These are phyloP conservation scores for Macrostomum lignano DNA, from an alignment of 1,140 invertebrate species.

Conservation along the genomic window DNA sequence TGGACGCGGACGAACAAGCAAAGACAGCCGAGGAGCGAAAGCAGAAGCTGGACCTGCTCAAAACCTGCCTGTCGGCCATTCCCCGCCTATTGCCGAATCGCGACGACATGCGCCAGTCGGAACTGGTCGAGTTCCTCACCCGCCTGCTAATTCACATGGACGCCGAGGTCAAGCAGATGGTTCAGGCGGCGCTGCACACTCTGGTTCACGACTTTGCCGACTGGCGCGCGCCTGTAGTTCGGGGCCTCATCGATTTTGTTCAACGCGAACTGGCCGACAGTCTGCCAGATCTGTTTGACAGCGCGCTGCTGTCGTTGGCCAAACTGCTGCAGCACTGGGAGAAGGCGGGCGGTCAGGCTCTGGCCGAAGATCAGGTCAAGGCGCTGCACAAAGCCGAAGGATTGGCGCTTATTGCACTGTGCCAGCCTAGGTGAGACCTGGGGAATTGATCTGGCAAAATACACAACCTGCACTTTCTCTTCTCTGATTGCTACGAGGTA, in stretches of 20 bases:
- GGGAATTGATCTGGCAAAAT: too few species aligned
- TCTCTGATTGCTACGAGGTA: too few species aligned
- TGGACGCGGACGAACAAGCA: too few species aligned
- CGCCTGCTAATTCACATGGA: conserved; percentile 53
- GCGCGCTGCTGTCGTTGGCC: conserved; percentile 63
- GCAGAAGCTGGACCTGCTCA: conserved; percentile 78
- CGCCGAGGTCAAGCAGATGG: conserved; percentile 38
- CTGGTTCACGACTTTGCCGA: conserved; percentile 76
- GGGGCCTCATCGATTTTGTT: conserved; percentile 69
- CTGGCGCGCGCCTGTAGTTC: conserved; percentile 79
- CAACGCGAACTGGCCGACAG: conserved; percentile 66
- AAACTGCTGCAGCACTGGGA: conserved; percentile 73
- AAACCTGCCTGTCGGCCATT: conserved; percentile 88
- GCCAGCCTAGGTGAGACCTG: too few species aligned
- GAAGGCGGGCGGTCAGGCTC: conserved; percentile 27
- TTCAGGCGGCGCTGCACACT: conserved; percentile 79
- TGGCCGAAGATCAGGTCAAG: conserved; percentile 3
- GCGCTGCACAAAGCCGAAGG: conserved; percentile 28
- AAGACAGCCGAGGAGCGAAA: conserved; percentile 96
- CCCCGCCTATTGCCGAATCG: conserved; percentile 76
- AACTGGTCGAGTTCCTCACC: conserved; percentile 64
- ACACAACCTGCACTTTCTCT: too few species aligned
- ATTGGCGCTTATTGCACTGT: too few species aligned
- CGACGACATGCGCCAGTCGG: conserved; percentile 73
- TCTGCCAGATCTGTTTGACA: conserved; percentile 58